phyloP scores from a whole-genome alignment of 2,113 vertebrate genomes.

The Dinomys branickii region DNA sequence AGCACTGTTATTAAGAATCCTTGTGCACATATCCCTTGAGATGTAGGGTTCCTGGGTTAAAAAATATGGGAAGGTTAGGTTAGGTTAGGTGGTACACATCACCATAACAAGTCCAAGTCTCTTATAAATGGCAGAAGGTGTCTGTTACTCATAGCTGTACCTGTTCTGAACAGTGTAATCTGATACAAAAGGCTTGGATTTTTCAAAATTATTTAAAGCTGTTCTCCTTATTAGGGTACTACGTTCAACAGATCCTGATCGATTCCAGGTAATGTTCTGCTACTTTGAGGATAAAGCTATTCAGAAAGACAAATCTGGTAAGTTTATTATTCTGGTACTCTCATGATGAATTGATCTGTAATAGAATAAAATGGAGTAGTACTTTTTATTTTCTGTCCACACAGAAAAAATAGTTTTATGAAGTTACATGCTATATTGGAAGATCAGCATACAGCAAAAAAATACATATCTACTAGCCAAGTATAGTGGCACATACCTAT shows the following conservation, averaged over 20 bases:
- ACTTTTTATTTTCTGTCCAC: background rate
- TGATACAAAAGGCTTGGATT: background rate
- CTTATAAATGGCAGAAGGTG: background rate
- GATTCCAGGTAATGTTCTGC: constrained; percentile 98
- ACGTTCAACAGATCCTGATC: constrained; percentile 94
- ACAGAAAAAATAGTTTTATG: background rate
- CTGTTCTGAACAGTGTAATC: background rate
- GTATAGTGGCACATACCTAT: background rate
- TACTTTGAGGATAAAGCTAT: constrained; percentile 99
- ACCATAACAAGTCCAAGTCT: background rate
- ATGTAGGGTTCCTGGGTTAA: no score
- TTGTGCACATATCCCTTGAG: background rate
- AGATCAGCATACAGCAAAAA: background rate
- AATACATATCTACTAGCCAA: background rate
- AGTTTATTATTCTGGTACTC: constrained; percentile 44
- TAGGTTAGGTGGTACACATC: background rate
- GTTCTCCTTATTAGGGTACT: constrained; percentile 88
- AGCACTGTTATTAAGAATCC: background rate
- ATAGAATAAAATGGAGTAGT: background rate
- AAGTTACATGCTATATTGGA: background rate
- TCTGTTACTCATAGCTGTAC: background rate
- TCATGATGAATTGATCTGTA: background rate
- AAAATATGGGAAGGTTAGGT: no score
- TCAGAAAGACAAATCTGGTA: constrained; percentile 98
- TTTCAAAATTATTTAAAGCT: background rate